phyloP scores from a whole-genome alignment of 1,140 invertebrate genomes.

The Bacillus rossius region DNA sequence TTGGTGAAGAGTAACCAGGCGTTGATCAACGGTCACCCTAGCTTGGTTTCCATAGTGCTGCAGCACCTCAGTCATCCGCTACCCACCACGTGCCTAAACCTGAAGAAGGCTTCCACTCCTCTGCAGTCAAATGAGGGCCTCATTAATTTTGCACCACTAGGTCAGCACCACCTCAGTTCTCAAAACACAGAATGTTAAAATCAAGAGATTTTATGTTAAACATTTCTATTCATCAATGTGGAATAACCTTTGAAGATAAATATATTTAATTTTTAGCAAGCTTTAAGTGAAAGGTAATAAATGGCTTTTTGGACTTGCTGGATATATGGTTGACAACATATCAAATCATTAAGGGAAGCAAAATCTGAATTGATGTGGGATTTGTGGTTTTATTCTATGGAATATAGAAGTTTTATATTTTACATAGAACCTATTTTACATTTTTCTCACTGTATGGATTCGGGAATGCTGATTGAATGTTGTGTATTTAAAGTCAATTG shows the following conservation, averaged over 20 bases:
- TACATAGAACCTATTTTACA: too few relatives aligned
- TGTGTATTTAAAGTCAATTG: too few relatives aligned
- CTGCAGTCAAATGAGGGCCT: constrained; percentile 54
- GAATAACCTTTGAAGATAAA: background rate
- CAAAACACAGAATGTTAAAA: constrained; percentile 13
- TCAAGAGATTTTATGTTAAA: background rate
- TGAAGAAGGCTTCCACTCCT: constrained; percentile 51
- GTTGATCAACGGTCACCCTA: constrained; percentile 46
- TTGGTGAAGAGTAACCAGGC: constrained; percentile 15
- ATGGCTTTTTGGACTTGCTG: too few relatives aligned
- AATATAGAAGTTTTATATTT: too few relatives aligned
- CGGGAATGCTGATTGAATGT: too few relatives aligned
- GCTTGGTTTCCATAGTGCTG: constrained; percentile 48
- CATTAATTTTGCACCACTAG: constrained; percentile 84
- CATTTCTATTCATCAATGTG: background rate
- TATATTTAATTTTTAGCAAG: too few relatives aligned
- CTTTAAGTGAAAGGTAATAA: too few relatives aligned
- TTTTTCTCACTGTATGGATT: too few relatives aligned
- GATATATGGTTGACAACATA: too few relatives aligned
- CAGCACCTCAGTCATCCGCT: constrained; percentile 40
- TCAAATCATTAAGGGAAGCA: too few relatives aligned
- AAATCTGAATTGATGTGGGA: too few relatives aligned
- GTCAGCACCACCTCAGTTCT: constrained; percentile 40
- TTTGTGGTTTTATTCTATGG: too few relatives aligned
- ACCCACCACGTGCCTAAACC: constrained; percentile 39